These are phyloP conservation scores for Chrysolina haemoptera DNA, from an alignment of 2,888 invertebrate species.

Conservation along the genomic window DNA sequence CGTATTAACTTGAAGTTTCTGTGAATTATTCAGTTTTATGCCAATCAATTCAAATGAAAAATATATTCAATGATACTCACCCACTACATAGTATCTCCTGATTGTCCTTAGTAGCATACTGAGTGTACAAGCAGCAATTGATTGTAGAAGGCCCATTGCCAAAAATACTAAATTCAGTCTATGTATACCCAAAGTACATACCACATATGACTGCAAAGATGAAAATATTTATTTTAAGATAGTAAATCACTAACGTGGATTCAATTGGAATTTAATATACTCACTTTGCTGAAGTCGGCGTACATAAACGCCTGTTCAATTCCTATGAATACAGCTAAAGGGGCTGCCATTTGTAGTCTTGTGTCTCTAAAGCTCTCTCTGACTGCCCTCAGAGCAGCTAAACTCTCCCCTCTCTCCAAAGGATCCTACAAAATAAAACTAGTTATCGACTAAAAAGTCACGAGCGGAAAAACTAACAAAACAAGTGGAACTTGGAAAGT, in stretches of 20 bases:
- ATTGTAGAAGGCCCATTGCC: constrained; percentile 82
- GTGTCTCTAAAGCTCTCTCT: constrained; percentile 75
- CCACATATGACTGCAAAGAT: constrained; percentile 81
- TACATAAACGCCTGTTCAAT: constrained; percentile 89
- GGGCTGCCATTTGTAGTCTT: constrained; percentile 79
- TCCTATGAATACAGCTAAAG: constrained; percentile 86
- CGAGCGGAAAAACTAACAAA: neutral
- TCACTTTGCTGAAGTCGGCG: constrained; percentile 85
- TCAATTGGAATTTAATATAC: constrained; percentile 8
- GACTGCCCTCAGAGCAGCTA: constrained; percentile 70
- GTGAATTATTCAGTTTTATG: too few species aligned
- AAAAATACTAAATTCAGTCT: constrained; percentile 82
- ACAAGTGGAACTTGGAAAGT: constrained; percentile 2
- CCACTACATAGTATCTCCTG: constrained; percentile 81
- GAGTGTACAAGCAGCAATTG: constrained; percentile 83
- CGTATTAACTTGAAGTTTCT: neutral
- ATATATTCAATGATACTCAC: constrained; percentile 67
- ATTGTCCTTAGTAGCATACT: constrained; percentile 86
- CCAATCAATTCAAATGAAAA: too few species aligned
- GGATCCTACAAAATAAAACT: constrained; percentile 70
- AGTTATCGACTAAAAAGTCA: too few species aligned
- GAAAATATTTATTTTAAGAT: neutral
- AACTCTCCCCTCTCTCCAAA: constrained; percentile 68
- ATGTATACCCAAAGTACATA: constrained; percentile 84
- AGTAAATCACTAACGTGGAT: too few species aligned